A percentile compares a stretch with the other conserved stretches of the same genome.
phyloP scores from a whole-genome alignment of 1,140 invertebrate species.

The Aphidius ervi region DNA sequence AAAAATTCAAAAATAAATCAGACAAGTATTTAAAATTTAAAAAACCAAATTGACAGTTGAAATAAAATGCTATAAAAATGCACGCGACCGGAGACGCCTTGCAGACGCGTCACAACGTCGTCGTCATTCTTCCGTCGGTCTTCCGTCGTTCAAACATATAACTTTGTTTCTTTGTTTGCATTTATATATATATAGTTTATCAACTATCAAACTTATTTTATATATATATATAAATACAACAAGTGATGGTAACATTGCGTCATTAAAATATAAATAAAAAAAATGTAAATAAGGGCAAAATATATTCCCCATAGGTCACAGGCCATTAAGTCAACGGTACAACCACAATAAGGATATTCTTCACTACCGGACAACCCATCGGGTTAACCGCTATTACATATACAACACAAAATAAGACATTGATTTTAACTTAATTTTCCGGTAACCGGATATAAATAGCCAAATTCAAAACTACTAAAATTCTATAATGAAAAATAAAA shows the following conservation, averaged over 20 bases:
- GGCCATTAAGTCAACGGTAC: constrained; percentile 45
- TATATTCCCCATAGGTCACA: constrained; percentile 33
- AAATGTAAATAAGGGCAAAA: background rate
- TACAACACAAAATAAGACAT: constrained; percentile 17
- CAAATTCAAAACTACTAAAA: no score
- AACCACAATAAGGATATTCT: constrained; percentile 44
- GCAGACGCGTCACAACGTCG: constrained; percentile 44
- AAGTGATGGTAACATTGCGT: background rate
- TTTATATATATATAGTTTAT: background rate
- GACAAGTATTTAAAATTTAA: no score
- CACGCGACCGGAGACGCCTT: constrained; percentile 51
- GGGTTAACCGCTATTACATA: constrained; percentile 21
- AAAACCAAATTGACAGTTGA: background rate
- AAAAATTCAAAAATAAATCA: background rate
- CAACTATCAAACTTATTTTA: constrained; percentile 1
- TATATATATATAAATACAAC: background rate
- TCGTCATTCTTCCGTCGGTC: constrained; percentile 23
- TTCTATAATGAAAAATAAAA: no score
- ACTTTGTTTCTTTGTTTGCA: constrained; percentile 37
- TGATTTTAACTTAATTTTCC: constrained; percentile 14
- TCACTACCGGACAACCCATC: constrained; percentile 34
- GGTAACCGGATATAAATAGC: constrained; percentile 18
- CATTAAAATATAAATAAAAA: background rate
- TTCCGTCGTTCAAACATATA: constrained; percentile 33
- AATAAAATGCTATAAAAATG: constrained; percentile 2